Base-by-base conservation (phyloP, 2,797 vertebrate genomes). In the Gymnoscopelus microlampas region DNA sequence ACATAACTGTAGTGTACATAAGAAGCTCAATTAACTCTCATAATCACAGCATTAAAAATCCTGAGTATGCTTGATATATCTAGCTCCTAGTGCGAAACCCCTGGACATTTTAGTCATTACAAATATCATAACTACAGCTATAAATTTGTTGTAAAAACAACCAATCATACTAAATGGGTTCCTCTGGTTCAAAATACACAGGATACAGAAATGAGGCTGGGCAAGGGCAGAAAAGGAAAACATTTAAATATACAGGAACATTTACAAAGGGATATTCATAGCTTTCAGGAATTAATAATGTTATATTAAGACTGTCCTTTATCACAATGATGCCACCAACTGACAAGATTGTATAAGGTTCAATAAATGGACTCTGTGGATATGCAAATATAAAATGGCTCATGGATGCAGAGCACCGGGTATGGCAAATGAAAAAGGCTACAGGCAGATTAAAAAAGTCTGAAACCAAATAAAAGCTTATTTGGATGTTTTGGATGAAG, bases 31-130 rank as follows among this genome's bases (percentile, higher is more conserved):
- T 44, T 44, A 44, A 44, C 8, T 44, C 26, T 29, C 19, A 19
- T 70, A 10, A 74, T 85, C 77, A 85, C 84, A 89, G 83, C 78
- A 73, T 81, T 70, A 51, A 66, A 76, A 63, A 76, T 80, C 71
- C 66, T 70, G 71, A 86, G 73, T 71, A 57, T 19, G 0, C 19
- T 54, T 70, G 23, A 79, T 49, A 74, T 13, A 44, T 60, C 44
- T 60, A 58, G 19, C 47, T n/a, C 59, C 62, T 24, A 39, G 35
- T 39, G 35, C 7, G 35, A 39, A 6, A 35, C 32, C 32, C 32
- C 32, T 35, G 32, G 32, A 35, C 2, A 35, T 35, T 35, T 35
- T 7, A 35, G 3, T 35, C 4, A 35, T 7, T 35, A 35, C 1
- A 35, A 3, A 35, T 3, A 19, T 19, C 19, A 19, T 19, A 19